A percentile compares a stretch with the other conserved stretches of the same genome.
These are phyloP conservation scores for Drosophila ironensis DNA, from an alignment of 1,140 invertebrate genomes.

Conservation along the genomic window DNA sequence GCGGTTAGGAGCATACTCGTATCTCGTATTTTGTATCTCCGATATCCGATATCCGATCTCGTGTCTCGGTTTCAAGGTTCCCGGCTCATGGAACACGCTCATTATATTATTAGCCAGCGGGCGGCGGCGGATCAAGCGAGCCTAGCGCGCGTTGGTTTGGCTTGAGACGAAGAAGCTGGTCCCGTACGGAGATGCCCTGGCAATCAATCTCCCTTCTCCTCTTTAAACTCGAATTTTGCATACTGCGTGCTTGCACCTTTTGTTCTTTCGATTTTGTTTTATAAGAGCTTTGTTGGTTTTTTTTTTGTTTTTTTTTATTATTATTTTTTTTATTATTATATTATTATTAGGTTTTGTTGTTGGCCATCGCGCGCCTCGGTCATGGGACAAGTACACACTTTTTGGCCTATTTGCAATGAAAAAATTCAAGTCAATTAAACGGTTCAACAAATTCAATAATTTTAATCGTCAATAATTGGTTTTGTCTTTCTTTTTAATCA, in stretches of 20 bases:
- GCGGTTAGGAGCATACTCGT: constrained; percentile 11
- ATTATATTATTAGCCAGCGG: constrained; percentile 23
- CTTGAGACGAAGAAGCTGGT: constrained; percentile 36
- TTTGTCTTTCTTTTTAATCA: constrained; percentile 11
- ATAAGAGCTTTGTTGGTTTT: constrained; percentile 46
- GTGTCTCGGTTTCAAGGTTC: constrained; percentile 8
- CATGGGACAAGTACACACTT: constrained; percentile 82
- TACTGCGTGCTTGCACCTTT: constrained; percentile 46
- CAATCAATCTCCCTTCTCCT: constrained; percentile 16
- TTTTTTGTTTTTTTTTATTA: constrained; percentile 55
- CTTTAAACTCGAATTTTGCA: constrained; percentile 59
- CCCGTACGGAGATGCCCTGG: neutral
- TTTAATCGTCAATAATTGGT: constrained; percentile 67
- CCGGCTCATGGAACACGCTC: constrained; percentile 17
- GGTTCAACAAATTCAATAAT: constrained; percentile 63
- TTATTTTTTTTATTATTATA: constrained; percentile 63
- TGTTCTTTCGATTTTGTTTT: constrained; percentile 46
- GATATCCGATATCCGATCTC: constrained; percentile 18
- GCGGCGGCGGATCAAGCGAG: constrained; percentile 20
- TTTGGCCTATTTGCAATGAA: constrained; percentile 82
- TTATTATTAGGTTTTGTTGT: constrained; percentile 79
- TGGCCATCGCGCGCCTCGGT: constrained; percentile 82
- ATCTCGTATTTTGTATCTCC: constrained; percentile 1
- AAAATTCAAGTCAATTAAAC: constrained; percentile 82
- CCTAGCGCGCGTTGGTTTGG: constrained; percentile 25